Base-by-base conservation (phyloP, 2,888 invertebrate genomes). In the Metallyticus violacea region DNA sequence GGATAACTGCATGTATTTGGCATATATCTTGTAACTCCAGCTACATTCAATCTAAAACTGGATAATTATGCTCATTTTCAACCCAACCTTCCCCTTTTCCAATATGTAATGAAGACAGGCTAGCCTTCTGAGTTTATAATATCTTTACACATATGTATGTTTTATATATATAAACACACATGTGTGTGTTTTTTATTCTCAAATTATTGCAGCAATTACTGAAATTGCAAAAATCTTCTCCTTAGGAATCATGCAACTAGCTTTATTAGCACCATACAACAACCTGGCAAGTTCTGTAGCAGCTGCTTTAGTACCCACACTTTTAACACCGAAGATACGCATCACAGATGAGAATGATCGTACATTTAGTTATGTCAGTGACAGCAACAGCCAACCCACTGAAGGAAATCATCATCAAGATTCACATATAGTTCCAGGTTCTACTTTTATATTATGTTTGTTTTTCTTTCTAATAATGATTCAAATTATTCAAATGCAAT, bases 211-310 rank as follows among this genome's bases (percentile, higher is more conserved):
- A 62, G 22, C 22, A 62, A 62, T 62, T 15, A 15, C 40, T 62
- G n/a, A n/a, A 62, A 62, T 62, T 15, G 15, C 4, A 3, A 4
- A 62, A 15, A 62, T 62, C 28, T 81, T 22, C 6, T 30, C 86
- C 88, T 79, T 89, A 92, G 92, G 93, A 88, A 92, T 93, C 88
- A 92, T 93, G 91, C 93, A 93, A 90, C 90, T 93, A 87, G 92
- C 93, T 22, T 91, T 93, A 90, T 90, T 93, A 88, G 93, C 93
- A 79, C 93, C 93, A n/a, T 93, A 93, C 90, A 93, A 92, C 90
- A 93, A 93, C 89, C 91, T 93, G 88, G 93, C 93, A 77, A 92
- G 92, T 25, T 93, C 93, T 0, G 92, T 93, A 86, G 93, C 93
- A 1, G 93, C 93, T 6, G 93, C 93, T 26, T 90, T 93, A n/a